A percentile compares a stretch with the other conserved stretches of the same genome.
phyloP scores from a whole-genome alignment of 2,797 vertebrate species.

The Pteronotus mesoamericanus region DNA sequence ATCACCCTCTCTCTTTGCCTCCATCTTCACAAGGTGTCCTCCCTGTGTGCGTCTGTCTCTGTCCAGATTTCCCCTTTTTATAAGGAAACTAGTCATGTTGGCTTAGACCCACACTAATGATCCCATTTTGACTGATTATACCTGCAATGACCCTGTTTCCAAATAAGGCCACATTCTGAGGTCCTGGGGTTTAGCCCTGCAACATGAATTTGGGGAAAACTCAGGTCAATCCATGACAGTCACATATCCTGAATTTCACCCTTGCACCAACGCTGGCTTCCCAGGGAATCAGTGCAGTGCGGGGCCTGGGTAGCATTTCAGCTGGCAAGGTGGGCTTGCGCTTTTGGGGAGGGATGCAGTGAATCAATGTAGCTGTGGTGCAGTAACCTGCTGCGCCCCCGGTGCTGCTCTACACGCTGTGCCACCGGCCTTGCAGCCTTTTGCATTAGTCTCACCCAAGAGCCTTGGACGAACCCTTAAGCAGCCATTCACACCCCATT shows the following conservation, averaged over 20 bases:
- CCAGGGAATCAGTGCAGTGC: accelerated
- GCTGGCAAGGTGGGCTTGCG: not conserved
- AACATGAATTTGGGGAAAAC: not conserved
- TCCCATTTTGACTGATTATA: not conserved
- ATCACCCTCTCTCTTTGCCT: not conserved
- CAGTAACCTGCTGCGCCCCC: accelerated
- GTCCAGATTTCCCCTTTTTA: not conserved
- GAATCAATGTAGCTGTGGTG: too few species aligned
- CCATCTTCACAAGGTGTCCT: not conserved
- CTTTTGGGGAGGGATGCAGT: not conserved
- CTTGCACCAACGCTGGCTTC: too few species aligned
- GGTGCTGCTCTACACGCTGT: accelerated
- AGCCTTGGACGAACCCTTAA: not conserved
- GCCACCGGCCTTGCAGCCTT: not conserved
- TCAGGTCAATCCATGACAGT: not conserved
- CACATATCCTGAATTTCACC: not conserved
- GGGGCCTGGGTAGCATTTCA: too few species aligned
- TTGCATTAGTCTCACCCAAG: not conserved
- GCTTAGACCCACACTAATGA: not conserved
- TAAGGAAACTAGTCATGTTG: not conserved
- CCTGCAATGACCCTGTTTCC: not conserved
- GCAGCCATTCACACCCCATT: not conserved
- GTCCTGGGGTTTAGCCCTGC: not conserved
- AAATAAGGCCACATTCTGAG: not conserved
- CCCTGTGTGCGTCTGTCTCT: not conserved